These are phyloP conservation scores for Hoplodrina blanda DNA, from an alignment of 2,888 invertebrate species.

Conservation along the genomic window DNA sequence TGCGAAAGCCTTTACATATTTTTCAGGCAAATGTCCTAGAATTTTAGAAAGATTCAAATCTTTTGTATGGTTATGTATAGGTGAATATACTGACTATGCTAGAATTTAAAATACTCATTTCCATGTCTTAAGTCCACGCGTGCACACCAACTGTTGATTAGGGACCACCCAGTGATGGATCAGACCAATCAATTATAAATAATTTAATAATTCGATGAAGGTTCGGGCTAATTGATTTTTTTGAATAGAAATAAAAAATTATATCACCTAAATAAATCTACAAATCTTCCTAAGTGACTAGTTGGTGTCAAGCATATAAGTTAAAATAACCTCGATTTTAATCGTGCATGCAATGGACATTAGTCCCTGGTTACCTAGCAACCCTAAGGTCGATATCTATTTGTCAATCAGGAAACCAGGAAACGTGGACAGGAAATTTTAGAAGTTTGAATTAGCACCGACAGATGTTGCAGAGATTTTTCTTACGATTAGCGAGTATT, in stretches of 20 bases:
- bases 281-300: neutral
- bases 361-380: constrained; percentile 8
- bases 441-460: constrained; percentile 58
- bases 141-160: too few species aligned
- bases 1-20: neutral
- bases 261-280: neutral
- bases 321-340: neutral
- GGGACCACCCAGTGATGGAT: too few species aligned
- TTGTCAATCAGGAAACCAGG: constrained; percentile 55
- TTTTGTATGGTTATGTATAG: too few species aligned
- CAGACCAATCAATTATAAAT: neutral
- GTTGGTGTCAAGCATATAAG: neutral
- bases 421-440: constrained; percentile 52
- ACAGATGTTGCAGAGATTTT: constrained; percentile 53
- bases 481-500: constrained; percentile 41
- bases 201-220: neutral
- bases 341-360: neutral
- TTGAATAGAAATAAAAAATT: neutral
- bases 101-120: neutral
- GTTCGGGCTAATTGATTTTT: neutral
- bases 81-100: too few species aligned
- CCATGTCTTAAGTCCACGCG: neutral
- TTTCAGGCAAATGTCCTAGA: neutral
- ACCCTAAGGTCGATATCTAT: constrained; percentile 45
- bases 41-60: too few species aligned